Percentiles rank a stretch among this genome's conserved stretches.
These are phyloP conservation scores for Megalops atlanticus DNA, from an alignment of 2,113 vertebrate species.

Conservation along the genomic window DNA sequence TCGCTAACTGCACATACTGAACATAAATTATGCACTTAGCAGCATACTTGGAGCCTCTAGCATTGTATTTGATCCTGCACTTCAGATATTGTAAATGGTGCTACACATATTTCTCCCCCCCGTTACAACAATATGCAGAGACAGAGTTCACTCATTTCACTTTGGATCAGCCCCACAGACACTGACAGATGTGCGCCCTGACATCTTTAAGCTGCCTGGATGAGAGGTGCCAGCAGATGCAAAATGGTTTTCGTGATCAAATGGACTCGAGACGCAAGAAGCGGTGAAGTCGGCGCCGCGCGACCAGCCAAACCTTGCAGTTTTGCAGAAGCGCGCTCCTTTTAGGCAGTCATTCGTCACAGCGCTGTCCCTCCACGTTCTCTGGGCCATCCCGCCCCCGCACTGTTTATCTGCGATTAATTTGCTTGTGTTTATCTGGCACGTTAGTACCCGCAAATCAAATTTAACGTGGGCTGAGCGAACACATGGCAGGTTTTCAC, in stretches of 20 bases:
- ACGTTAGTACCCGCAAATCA: neutral
- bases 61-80: neutral
- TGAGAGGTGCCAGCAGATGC: no score
- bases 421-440: constrained; percentile 1
- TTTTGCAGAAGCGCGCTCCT: neutral
- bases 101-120: no score
- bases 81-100: no score
- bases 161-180: no score
- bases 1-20: neutral
- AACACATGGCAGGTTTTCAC: no score
- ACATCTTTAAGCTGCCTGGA: no score
- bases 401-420: neutral
- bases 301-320: neutral
- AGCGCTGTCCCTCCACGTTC: no score
- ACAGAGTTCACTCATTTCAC: no score
- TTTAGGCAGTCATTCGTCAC: neutral
- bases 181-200: no score
- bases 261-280: neutral
- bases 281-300: neutral
- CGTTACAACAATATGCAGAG: no score
- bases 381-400: neutral
- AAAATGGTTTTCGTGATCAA: no score
- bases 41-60: neutral
- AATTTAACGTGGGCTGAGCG: no score
- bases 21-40: neutral